Evolutionary conservation across 1,140 invertebrate species (phyloP).

Genomic region (Tyrophagus putrescentiae): DNA sequence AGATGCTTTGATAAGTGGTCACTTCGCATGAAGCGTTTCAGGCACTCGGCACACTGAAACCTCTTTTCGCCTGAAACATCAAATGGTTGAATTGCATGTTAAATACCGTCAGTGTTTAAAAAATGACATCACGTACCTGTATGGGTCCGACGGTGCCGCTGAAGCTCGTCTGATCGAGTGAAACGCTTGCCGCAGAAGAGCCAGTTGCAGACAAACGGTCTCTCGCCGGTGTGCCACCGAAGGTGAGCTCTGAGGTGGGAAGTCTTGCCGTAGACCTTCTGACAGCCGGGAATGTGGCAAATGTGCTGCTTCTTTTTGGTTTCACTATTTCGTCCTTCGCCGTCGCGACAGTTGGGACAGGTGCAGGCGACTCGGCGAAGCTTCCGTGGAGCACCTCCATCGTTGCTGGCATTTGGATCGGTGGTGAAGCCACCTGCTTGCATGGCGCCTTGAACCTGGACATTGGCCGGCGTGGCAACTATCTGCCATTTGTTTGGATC

Average conservation of each 20-base stretch:
- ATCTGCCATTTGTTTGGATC: slow-evolving; percentile 68
- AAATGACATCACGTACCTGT: slow-evolving; percentile 32
- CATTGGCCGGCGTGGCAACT: slow-evolving; percentile 33
- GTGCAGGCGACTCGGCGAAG: slow-evolving; percentile 77
- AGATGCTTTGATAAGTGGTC: slow-evolving; percentile 76
- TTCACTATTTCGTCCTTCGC: slow-evolving; percentile 40
- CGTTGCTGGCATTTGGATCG: slow-evolving; percentile 22
- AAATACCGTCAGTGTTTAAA: slow-evolving; percentile 16
- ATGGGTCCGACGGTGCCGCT: slow-evolving; percentile 41
- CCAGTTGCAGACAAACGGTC: slow-evolving; percentile 81
- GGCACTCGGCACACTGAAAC: slow-evolving; percentile 62
- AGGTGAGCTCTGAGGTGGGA: slow-evolving; percentile 35
- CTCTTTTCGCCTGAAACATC: slow-evolving; percentile 53
- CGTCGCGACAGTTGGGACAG: slow-evolving; percentile 85
- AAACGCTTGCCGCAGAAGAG: slow-evolving; percentile 73
- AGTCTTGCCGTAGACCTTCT: slow-evolving; percentile 30
- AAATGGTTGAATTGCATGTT: slow-evolving; percentile 3
- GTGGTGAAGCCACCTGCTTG: slow-evolving; percentile 18
- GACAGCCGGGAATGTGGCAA: slow-evolving; percentile 88
- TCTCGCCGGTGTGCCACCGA: slow-evolving; percentile 74
- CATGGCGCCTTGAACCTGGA: slow-evolving; percentile 7
- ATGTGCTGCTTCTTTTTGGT: slow-evolving; percentile 74
- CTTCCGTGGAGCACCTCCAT: slow-evolving; percentile 31
- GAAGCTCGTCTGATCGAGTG: slow-evolving; percentile 43
- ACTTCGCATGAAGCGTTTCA: slow-evolving; percentile 71